These are phyloP conservation scores for Oncorhynchus mykiss DNA, from an alignment of 2,113 vertebrate species.

Conservation along the genomic window DNA sequence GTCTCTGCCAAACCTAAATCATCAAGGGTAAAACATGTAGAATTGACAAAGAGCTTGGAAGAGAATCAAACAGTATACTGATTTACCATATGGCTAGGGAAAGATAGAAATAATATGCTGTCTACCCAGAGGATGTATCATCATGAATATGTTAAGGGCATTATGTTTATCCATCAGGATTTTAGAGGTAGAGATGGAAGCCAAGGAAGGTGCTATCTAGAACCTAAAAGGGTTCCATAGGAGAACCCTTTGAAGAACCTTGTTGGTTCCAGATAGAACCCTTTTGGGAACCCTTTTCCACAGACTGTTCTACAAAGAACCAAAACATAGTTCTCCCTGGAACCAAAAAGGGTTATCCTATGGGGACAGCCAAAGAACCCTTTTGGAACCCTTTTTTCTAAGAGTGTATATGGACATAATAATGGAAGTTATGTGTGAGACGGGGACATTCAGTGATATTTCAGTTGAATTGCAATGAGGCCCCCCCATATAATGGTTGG, in stretches of 20 bases:
- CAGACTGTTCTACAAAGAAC: too few species aligned
- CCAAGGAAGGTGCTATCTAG: not conserved
- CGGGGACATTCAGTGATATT: conserved; percentile 17
- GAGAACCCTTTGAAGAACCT: too few species aligned
- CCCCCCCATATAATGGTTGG: conserved; percentile 27
- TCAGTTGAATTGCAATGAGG: conserved; percentile 30
- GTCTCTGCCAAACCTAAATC: not conserved
- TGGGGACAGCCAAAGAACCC: too few species aligned
- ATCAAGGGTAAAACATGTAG: not conserved
- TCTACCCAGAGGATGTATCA: too few species aligned
- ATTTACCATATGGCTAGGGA: not conserved
- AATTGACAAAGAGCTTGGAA: not conserved
- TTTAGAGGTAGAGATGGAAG: not conserved
- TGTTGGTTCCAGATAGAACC: too few species aligned
- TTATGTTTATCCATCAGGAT: conserved; percentile 15
- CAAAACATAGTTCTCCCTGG: too few species aligned
- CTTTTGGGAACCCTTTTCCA: too few species aligned
- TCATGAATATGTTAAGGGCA: conserved; percentile 7
- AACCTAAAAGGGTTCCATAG: too few species aligned
- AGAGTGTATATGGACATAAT: not conserved
- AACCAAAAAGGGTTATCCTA: too few species aligned
- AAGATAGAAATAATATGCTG: not conserved
- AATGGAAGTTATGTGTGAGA: conserved; percentile 29
- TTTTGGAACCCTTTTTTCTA: too few species aligned
- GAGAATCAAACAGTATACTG: not conserved